phyloP scores from a whole-genome alignment of 2,797 vertebrate genomes.

The Microctenopoma lineatum region DNA sequence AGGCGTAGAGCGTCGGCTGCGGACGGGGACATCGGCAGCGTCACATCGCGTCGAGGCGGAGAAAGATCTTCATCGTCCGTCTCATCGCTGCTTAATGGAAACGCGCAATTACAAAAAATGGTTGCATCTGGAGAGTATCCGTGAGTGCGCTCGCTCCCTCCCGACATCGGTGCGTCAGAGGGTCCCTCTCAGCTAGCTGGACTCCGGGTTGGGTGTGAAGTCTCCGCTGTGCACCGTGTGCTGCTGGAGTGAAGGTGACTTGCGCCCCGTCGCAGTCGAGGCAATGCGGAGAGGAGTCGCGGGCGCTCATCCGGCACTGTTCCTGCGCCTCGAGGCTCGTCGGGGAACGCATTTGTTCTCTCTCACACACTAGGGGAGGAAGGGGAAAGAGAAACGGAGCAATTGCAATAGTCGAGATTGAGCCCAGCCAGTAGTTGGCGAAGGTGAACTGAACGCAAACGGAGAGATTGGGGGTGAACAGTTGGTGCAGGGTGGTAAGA shows the following conservation, averaged over 20 bases:
- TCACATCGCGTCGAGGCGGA: constrained; percentile 31
- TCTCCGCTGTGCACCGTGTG: constrained; percentile 65
- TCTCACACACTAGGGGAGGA: constrained; percentile 48
- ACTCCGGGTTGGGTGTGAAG: constrained; percentile 66
- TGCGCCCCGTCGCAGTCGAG: constrained; percentile 77
- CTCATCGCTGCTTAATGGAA: constrained; percentile 85
- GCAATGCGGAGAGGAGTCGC: constrained; percentile 87
- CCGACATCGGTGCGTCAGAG: constrained; percentile 74
- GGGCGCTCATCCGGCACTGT: constrained; percentile 75
- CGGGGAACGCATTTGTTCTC: constrained; percentile 63
- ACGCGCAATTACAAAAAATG: constrained; percentile 80
- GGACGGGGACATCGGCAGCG: constrained; percentile 35
- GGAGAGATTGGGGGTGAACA: constrained; percentile 52
- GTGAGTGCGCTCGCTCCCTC: constrained; percentile 70
- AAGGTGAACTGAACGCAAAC: constrained; percentile 53
- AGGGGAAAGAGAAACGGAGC: constrained; percentile 27
- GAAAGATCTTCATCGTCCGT: constrained; percentile 53
- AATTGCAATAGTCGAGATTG: constrained; percentile 34
- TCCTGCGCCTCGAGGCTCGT: constrained; percentile 82
- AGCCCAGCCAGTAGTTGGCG: constrained; percentile 45
- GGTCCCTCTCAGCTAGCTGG: constrained; percentile 68
- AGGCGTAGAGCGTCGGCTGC: constrained; percentile 15
- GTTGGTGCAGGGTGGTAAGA: constrained; percentile 46
- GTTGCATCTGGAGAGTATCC: constrained; percentile 75
- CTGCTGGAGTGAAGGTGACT: constrained; percentile 88